Evolutionary conservation across 35 echinoderm and acorn worm species (phyloP).

Genomic region (Ophiothrix spiculata): DNA sequence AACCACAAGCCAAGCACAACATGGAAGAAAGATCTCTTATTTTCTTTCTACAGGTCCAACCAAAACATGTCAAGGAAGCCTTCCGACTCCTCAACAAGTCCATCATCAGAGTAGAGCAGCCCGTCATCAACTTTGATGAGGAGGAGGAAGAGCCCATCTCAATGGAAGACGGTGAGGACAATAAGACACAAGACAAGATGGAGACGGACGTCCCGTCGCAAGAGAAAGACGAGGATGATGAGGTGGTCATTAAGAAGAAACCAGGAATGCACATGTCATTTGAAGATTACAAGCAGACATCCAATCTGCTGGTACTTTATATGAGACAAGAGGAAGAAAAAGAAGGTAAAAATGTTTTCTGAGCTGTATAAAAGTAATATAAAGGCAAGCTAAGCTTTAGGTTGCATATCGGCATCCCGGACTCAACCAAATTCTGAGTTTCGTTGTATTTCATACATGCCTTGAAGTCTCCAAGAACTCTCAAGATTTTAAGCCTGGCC

Average conservation of each 20-base stretch:
- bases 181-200: conserved; percentile 33
- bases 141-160: conserved; percentile 70
- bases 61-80: conserved; percentile 98
- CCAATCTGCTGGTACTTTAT: conserved; percentile 69
- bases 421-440: no score
- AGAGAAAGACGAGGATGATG: conserved; percentile 26
- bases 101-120: conserved; percentile 95
- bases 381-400: no score
- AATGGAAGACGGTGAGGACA: conserved; percentile 7
- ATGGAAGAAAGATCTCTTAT: no score
- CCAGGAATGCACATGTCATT: conserved; percentile 75
- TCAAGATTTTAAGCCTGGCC: no score
- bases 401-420: no score
- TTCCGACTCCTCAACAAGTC: conserved; percentile 99
- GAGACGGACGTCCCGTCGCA: conserved; percentile 66
- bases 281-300: conserved; percentile 90
- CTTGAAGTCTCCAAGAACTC: no score
- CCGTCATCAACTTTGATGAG: conserved; percentile 99
- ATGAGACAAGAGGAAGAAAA: conserved; percentile 90
- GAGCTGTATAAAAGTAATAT: no score
- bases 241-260: conserved; percentile 47
- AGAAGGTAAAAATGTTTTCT: no score
- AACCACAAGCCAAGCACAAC: no score
- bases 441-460: no score
- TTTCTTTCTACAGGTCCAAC: conserved; percentile 84